Base-by-base conservation (phyloP, 2,113 vertebrate genomes). In the Ondatra zibethicus region DNA sequence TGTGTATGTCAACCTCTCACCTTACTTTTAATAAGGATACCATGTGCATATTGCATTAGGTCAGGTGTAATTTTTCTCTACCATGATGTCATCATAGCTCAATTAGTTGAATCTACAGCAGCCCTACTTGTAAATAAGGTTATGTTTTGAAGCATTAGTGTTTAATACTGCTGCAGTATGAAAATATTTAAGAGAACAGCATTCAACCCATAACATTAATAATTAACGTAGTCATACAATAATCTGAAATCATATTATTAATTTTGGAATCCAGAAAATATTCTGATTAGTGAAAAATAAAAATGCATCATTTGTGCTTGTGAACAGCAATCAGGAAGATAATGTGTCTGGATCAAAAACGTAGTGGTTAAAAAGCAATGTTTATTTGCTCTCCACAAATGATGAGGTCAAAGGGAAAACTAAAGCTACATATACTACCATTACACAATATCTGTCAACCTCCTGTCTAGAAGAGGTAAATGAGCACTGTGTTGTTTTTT, bases 311-410 rank as follows among this genome's bases (percentile, higher is more conserved):
- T 12, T 73, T 80, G 1, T 8, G 33, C 80, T 84, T 85, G 12
- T 85, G 52, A 94, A 75, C 4, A 94, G 58, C 47, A 84, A 93
- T 61, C 50, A 78, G 87, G 93, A 96, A 66, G 68, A 68, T 5
- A 87, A 73, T 5, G 52, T 92, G 52, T 92, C 45, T 96, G 66
- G 63, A 85, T 89, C 39, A 95, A 93, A 95, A 89, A 93, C 65
- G 27, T 29, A 94, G 17, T 39, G 92, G 92, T 94, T 88, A 13
- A 39, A 88, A 86, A 68, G 68, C 95, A 85, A 23, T 98, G 4
- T 92, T 96, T 95, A 94, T 66, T 52, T 88, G 92, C 75, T 98
- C 82, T 86, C 12, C 76, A 95, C 29, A 36, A 89, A 33, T 96
- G 97, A 87, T 58, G 39, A 96, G 68, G 68, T 97, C 92, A 97